phyloP scores from a whole-genome alignment of 2,113 vertebrate genomes.

The Oncorhynchus tshawytscha region DNA sequence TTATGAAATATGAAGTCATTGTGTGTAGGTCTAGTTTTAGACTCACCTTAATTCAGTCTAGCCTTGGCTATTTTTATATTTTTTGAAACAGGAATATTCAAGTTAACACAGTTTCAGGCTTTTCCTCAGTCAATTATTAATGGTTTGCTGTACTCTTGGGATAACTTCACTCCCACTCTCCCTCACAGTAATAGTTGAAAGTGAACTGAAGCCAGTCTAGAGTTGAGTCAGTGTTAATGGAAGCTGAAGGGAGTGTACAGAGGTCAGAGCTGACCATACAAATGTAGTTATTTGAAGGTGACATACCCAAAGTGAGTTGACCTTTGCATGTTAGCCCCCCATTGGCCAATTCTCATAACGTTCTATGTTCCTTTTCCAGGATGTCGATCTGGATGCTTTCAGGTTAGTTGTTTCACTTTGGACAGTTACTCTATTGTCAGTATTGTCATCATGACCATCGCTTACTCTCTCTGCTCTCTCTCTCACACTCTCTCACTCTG shows the following conservation, averaged over 20 bases:
- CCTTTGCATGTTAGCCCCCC: conserved; percentile 15
- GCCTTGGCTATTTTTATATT: conserved; percentile 16
- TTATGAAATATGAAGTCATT: not conserved
- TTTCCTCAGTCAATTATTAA: not conserved
- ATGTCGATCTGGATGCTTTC: conserved; percentile 50
- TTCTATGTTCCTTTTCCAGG: conserved; percentile 34
- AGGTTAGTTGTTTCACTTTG: conserved; percentile 24
- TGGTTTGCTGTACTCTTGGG: not conserved
- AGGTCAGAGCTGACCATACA: not conserved
- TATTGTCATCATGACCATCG: too few relatives aligned
- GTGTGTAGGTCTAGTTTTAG: not conserved
- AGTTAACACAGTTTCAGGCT: conserved; percentile 6
- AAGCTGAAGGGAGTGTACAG: not conserved
- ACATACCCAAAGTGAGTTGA: conserved; percentile 35
- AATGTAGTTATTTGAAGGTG: not conserved
- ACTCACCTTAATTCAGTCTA: conserved; percentile 20
- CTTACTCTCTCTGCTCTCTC: not conserved
- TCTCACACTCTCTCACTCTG: not conserved
- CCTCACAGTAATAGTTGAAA: not conserved
- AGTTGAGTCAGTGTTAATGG: not conserved
- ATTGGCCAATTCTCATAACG: conserved; percentile 27
- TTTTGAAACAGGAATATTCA: conserved; percentile 15
- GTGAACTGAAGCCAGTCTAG: not conserved
- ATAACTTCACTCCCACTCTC: not conserved
- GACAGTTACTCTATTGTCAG: conserved; percentile 21